phyloP scores from a whole-genome alignment of 2,888 invertebrate species.

The Athetis lepigone region DNA sequence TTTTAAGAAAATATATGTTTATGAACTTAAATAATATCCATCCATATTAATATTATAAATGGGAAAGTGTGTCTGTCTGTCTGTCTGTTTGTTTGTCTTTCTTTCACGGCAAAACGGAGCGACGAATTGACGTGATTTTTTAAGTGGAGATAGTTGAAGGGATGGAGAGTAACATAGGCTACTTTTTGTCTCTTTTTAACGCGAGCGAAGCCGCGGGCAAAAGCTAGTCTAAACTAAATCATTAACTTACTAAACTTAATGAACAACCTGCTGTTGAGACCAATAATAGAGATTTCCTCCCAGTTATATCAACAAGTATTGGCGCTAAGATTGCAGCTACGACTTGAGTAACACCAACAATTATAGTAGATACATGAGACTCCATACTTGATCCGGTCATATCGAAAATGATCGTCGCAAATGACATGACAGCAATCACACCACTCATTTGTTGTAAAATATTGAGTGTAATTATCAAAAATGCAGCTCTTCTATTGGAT shows the following conservation, averaged over 20 bases:
- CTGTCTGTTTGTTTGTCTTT: no score
- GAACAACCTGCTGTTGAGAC: constrained; percentile 69
- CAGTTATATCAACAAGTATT: constrained; percentile 72
- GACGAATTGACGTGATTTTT: no score
- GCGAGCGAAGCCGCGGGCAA: no score
- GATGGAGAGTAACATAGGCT: no score
- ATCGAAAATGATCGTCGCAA: constrained; percentile 72
- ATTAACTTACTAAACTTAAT: constrained; percentile 72
- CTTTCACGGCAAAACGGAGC: no score
- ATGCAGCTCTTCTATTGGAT: constrained; percentile 71
- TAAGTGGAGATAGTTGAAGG: no score
- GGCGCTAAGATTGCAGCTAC: constrained; percentile 69
- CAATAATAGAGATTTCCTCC: constrained; percentile 70
- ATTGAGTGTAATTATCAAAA: constrained; percentile 67
- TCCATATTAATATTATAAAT: no score
- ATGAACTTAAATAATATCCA: no score
- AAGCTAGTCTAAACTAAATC: no score
- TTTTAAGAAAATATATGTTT: no score
- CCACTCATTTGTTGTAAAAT: constrained; percentile 74
- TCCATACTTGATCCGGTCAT: constrained; percentile 71
- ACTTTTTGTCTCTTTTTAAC: no score
- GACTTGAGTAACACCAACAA: constrained; percentile 72
- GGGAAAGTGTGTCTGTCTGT: no score
- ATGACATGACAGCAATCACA: constrained; percentile 68
- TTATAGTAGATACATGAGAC: constrained; percentile 72